A percentile compares a stretch with the other conserved stretches of the same genome.
Conservation (phyloP, 1,140 invertebrate species). For the Pseudomyrmex pallidus region DNA sequence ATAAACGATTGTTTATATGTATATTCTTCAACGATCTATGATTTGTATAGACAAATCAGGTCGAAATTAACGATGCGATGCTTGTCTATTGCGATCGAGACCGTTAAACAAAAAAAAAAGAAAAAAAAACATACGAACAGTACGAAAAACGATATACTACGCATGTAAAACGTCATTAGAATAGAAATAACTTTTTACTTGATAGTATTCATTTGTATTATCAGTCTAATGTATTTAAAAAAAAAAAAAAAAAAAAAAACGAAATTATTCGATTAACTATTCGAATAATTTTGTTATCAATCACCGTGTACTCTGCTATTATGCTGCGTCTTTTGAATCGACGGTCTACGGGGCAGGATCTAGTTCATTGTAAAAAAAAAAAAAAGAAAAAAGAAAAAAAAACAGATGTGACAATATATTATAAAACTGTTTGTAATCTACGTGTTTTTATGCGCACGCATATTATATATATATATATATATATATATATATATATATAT, state of each 20-base stretch:
- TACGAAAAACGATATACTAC: background rate
- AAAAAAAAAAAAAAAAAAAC: no score
- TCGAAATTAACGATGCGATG: background rate
- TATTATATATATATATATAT: conserved; percentile 18
- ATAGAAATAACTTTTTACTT: background rate
- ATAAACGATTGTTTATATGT: background rate
- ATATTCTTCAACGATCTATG: background rate
- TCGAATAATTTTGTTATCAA: no score
- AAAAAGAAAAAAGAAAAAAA: no score
- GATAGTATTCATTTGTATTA: conserved; percentile 18
- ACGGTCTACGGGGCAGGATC: conserved; percentile 20
- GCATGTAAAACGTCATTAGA: background rate
- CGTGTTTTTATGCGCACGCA: conserved; percentile 42
- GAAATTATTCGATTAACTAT: no score
- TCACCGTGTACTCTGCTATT: conserved; percentile 39
- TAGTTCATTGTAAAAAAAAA: conserved; percentile 50
- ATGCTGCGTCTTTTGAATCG: conserved; percentile 54
- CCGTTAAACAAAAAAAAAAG: conserved; percentile 16
- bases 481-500: conserved; percentile 27
- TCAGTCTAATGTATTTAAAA: background rate
- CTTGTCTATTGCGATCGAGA: background rate
- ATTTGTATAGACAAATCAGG: background rate
- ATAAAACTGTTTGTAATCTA: conserved; percentile 52
- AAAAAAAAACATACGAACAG: background rate
- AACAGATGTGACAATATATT: conserved; percentile 50